These are phyloP conservation scores for Bos indicus DNA, from an alignment of 2,113 vertebrate genomes.

Conservation along the genomic window DNA sequence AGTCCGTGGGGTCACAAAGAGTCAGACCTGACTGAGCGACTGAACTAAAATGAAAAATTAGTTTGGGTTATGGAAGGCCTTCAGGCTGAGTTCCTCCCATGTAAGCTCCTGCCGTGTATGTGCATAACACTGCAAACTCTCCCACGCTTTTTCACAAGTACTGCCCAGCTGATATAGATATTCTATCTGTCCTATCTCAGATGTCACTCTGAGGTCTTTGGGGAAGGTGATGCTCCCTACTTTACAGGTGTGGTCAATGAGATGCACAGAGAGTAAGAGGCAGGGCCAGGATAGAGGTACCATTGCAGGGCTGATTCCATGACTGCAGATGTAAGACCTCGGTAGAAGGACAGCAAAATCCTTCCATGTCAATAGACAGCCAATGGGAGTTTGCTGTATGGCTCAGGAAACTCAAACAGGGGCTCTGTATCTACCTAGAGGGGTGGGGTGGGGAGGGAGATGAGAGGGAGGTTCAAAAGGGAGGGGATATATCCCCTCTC, in stretches of 20 bases:
- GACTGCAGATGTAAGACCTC: accelerated
- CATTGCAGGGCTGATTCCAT: not conserved
- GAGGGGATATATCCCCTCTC: not conserved
- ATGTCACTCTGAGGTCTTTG: not conserved
- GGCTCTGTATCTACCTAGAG: not conserved
- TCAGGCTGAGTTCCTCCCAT: not conserved
- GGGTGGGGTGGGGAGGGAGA: not conserved
- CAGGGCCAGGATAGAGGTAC: not conserved
- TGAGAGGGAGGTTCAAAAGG: not conserved
- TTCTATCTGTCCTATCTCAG: not conserved
- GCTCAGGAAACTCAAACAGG: not conserved
- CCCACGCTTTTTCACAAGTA: not conserved
- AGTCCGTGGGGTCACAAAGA: not conserved
- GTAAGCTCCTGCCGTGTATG: not conserved
- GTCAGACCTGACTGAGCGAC: accelerated
- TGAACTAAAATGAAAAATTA: not conserved
- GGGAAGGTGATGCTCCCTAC: not conserved
- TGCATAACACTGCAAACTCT: accelerated
- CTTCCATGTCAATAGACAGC: not conserved
- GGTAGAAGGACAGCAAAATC: not conserved
- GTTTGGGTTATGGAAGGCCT: not conserved
- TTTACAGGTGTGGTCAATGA: not conserved
- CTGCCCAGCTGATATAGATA: accelerated
- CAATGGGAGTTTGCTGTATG: not conserved
- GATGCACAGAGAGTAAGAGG: not conserved